Conservation (phyloP, 2,797 vertebrate genomes). For the Hyperoplus lanceolatus region DNA sequence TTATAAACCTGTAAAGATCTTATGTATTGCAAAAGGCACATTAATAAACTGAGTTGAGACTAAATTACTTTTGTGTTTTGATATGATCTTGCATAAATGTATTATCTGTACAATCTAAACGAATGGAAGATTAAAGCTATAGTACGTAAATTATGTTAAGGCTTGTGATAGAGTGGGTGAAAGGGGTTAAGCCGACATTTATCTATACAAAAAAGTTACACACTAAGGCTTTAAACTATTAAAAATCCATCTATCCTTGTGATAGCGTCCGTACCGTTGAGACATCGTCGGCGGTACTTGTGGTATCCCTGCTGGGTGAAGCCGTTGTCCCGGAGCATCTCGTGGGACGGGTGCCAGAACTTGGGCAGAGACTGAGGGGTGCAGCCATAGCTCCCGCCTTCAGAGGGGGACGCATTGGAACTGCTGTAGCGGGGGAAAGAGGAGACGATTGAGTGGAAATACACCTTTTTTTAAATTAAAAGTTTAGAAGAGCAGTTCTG, state of each 20-base stretch:
- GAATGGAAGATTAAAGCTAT: not conserved
- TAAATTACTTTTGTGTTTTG: too few species aligned
- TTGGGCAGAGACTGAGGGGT: constrained; percentile 93
- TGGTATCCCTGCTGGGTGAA: constrained; percentile 97
- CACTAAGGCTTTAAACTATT: too few species aligned
- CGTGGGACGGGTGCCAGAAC: constrained; percentile 95
- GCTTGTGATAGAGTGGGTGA: not conserved
- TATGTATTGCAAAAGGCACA: too few species aligned
- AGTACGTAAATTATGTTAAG: not conserved
- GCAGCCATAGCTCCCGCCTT: constrained; percentile 89
- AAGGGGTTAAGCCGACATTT: too few species aligned
- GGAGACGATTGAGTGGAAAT: not conserved
- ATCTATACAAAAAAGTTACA: too few species aligned
- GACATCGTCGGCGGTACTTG: constrained; percentile 92
- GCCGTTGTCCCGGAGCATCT: constrained; percentile 93
- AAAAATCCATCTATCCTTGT: too few species aligned
- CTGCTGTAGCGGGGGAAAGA: constrained; percentile 81
- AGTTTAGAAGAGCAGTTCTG: not conserved
- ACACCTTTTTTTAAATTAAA: too few species aligned
- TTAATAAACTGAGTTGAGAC: too few species aligned
- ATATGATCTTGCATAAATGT: too few species aligned
- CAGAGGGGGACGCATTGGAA: constrained; percentile 91
- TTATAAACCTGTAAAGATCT: too few species aligned
- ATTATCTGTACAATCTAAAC: too few species aligned
- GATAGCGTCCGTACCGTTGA: constrained; percentile 85